These are phyloP conservation scores for Tauraco erythrolophus DNA, from an alignment of 2,113 vertebrate genomes.

Conservation along the genomic window DNA sequence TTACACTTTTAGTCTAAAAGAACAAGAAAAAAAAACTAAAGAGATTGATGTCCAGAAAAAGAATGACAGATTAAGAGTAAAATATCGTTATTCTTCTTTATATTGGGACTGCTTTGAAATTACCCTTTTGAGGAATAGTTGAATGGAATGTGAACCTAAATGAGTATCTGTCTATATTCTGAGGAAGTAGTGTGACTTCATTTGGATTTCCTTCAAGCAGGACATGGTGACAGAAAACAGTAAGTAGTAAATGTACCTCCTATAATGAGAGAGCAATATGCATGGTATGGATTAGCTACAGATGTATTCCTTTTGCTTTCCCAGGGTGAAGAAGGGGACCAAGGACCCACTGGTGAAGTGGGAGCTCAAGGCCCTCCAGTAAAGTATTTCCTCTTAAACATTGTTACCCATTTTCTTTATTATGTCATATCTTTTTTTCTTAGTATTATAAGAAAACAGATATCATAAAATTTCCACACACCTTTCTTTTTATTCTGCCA, in stretches of 20 bases:
- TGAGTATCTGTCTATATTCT: background rate
- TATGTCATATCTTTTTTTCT: background rate
- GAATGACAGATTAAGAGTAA: background rate
- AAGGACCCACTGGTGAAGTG: constrained; percentile 87
- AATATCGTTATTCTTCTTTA: background rate
- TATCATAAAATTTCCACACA: background rate
- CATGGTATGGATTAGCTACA: background rate
- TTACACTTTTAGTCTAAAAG: background rate
- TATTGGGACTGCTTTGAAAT: background rate
- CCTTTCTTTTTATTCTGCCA: background rate
- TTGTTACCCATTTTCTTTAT: background rate
- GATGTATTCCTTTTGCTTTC: background rate
- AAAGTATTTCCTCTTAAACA: constrained; percentile 71
- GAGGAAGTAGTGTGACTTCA: background rate
- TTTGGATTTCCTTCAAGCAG: background rate
- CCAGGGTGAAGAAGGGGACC: constrained; percentile 95
- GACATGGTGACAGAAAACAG: background rate
- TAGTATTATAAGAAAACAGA: background rate
- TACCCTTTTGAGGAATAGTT: background rate
- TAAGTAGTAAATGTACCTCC: background rate
- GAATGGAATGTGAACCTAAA: background rate
- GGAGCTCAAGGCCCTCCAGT: constrained; percentile 92
- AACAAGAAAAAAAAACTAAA: background rate
- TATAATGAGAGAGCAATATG: background rate
- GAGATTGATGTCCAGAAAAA: background rate